Evolutionary conservation across 2,113 vertebrate species (phyloP), one percentile per base, ranked within the genome.

Genomic region (Gnathonemus longibarbis): DNA sequence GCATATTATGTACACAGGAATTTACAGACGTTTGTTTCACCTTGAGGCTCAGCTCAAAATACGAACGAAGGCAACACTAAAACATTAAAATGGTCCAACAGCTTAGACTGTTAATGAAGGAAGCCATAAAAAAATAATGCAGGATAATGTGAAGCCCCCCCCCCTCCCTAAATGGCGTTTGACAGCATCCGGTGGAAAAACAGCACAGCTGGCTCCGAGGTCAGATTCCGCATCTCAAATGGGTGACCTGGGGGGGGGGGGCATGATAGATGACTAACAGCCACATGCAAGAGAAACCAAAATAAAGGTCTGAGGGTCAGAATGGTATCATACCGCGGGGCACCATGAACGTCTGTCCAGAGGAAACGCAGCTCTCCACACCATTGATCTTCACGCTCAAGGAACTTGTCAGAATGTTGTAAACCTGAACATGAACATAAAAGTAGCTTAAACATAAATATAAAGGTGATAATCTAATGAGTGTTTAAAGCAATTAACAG

Each of bases 311-410:
- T 89, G 24, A 45, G 0, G 39, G 31, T 39, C n/a, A 3, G 31
- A 87, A 45, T 7, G 39, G 21, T 39, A 31, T 89, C 95, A 93
- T 92, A 96, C 96, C 95, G 88, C 92, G 92, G 19, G 92, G 91
- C n/a, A 95, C 94, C 90, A 94, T 92, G n/a, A 96, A 96, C 21
- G 93, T 92, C 5, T 94, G 91, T 27, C 95, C 95, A 8, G 95
- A 89, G 3, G 88, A 70, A 89, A 93, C 90, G 9, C 35, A n/a
- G 1, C 91, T 91, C 84, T 92, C 89, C 1, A 27, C 84, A 0
- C 93, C 90, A 19, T 95, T 83, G 1, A 96, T 88, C 58, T 56
- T 92, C 9, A 96, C 93, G 0, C 9, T 91, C 56, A 96, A 93
- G 1, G 93, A 94, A 89, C 95, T 95, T 0, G 96, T 95, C 53